Base-by-base conservation (phyloP, 2,888 invertebrate genomes). In the Sminthurinus aureus region DNA sequence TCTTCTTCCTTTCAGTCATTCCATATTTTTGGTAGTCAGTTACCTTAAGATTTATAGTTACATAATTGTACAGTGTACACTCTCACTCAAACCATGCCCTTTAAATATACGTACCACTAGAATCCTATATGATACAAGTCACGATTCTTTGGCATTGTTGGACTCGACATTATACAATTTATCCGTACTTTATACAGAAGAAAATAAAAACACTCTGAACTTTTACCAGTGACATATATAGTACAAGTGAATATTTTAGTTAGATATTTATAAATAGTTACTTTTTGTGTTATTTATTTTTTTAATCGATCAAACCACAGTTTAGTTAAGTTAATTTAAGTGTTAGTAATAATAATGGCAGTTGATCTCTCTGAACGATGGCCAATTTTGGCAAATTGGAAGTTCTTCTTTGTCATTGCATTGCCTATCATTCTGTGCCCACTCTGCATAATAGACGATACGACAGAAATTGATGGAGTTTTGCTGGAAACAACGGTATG, bases 351-450 rank as follows among this genome's bases (percentile, higher is more conserved):
- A 22, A 84, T 58, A 51, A 85, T 85, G 85, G 78, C 82, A 15
- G 8, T 76, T 81, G 66, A 83, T 79, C 58, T 75, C 71, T 75
- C 26, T 50, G 50, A 74, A 75, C 78, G 82, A 38, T 86, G 85
- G 85, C 85, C 86, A 22, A 69, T 94, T 8, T 90, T 91, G 64
- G 92, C 94, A 85, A 95, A 95, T 89, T 96, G 96, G 96, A 94
- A 93, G 89, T 93, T 94, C 0, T 88, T 95, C 0, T 91, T 95
- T 82, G 93, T 95, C 52, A 91, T 95, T 50, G 82, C 94, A 50
- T 93, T 94, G 88, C 96, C 96, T 0, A 87, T 96, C 6, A 83
- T 94, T 15, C 91, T 95, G 50, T 90, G 95, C 84, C 95, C 95
- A 12, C 76, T 89, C 9, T 86, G 88, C 50, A 76, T 89, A 67